Evolutionary conservation across 2,888 invertebrate species (phyloP).

Genomic region (Spatulosminthurus flaviceps): DNA sequence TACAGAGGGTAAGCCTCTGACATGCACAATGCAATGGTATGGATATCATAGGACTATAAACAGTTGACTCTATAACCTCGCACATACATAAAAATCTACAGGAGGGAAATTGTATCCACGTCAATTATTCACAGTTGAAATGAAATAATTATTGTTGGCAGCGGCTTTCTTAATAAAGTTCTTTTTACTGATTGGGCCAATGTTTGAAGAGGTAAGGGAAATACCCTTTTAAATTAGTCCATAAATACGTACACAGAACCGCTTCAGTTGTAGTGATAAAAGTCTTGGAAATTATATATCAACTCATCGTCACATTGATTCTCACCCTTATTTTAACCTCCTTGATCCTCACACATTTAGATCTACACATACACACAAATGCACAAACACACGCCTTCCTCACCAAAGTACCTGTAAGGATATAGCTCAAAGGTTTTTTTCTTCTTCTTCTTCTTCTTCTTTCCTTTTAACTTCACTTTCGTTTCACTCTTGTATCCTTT

Average conservation of each 20-base stretch:
- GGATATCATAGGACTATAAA: background rate
- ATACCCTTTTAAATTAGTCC: background rate
- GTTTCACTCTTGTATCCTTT: background rate
- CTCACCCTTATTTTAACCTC: slow-evolving; percentile 12
- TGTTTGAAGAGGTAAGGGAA: slow-evolving; percentile 5
- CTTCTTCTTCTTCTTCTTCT: background rate
- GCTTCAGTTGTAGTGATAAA: background rate
- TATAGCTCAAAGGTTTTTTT: background rate
- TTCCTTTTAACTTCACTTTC: background rate
- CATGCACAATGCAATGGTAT: no score
- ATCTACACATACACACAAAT: no score
- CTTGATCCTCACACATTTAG: no score
- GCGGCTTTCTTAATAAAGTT: background rate
- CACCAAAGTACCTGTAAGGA: background rate
- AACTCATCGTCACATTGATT: slow-evolving; percentile 25
- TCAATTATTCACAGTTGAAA: slow-evolving; percentile 2
- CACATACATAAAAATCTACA: background rate
- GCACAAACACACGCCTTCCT: no score
- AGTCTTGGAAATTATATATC: slow-evolving; percentile 5
- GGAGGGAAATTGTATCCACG: background rate
- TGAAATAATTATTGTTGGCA: slow-evolving; percentile 1
- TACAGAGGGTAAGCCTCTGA: no score
- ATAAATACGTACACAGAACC: background rate
- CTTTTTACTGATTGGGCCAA: background rate
- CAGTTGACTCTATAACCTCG: background rate